Evolutionary conservation across 2,113 vertebrate species (phyloP).

Genomic region (Ceratotherium simum): DNA sequence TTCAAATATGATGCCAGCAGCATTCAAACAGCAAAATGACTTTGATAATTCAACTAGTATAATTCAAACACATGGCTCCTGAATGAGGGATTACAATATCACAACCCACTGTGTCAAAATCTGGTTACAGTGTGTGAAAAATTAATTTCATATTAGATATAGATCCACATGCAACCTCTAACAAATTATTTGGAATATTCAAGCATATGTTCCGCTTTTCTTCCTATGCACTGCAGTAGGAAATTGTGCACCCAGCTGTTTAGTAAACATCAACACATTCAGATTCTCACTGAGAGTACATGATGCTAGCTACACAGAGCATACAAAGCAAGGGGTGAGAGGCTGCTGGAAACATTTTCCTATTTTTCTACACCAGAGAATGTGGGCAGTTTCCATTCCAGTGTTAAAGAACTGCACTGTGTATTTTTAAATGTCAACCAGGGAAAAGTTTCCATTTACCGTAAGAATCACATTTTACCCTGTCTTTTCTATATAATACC

Average conservation of each 20-base stretch:
- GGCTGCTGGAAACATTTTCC: conserved; percentile 73
- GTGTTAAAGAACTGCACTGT: conserved; percentile 68
- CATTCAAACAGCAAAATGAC: conserved; percentile 81
- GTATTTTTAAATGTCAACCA: conserved; percentile 72
- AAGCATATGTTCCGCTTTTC: conserved; percentile 69
- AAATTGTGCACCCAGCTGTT: conserved; percentile 60
- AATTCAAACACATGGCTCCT: conserved; percentile 80
- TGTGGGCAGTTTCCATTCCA: conserved; percentile 63
- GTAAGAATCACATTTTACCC: conserved; percentile 58
- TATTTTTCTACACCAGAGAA: conserved; percentile 58
- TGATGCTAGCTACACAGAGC: conserved; percentile 71
- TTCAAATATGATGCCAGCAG: conserved; percentile 74
- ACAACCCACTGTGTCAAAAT: conserved; percentile 85
- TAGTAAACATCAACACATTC: conserved; percentile 77
- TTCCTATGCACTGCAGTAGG: conserved; percentile 40
- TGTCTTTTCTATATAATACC: conserved; percentile 46
- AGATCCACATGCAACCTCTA: conserved; percentile 59
- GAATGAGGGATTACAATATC: conserved; percentile 81
- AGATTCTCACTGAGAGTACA: conserved; percentile 75
- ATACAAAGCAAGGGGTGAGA: conserved; percentile 49
- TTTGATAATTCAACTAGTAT: conserved; percentile 80
- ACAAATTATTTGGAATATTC: conserved; percentile 66
- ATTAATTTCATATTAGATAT: conserved; percentile 80
- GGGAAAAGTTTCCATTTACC: conserved; percentile 55
- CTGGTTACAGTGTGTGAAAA: conserved; percentile 81